phyloP scores from a whole-genome alignment of 1,140 invertebrate genomes.

The Halictus rubicundus region DNA sequence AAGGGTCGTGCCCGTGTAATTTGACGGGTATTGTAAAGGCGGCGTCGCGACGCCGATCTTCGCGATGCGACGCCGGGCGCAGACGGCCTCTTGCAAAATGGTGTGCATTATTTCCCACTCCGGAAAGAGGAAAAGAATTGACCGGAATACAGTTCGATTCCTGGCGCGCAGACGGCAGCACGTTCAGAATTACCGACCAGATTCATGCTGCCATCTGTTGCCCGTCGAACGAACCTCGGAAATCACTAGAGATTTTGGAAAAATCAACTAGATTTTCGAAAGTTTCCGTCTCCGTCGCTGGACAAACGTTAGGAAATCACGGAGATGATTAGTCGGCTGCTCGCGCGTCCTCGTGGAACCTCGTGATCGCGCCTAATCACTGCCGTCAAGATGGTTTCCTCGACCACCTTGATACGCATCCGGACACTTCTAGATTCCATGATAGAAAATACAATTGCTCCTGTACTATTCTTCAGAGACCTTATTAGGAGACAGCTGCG shows the following conservation, averaged over 20 bases:
- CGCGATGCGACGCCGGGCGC: background rate
- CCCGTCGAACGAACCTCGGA: background rate
- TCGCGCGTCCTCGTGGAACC: fast-evolving
- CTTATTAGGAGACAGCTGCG: too few relatives aligned
- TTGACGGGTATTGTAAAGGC: slow-evolving; percentile 25
- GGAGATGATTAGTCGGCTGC: background rate
- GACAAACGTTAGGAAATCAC: fast-evolving
- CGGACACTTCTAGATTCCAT: background rate
- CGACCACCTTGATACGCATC: background rate
- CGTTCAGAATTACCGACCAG: slow-evolving; percentile 75
- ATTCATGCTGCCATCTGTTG: slow-evolving; percentile 73
- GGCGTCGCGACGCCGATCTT: slow-evolving; percentile 21
- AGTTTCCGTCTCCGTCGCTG: fast-evolving
- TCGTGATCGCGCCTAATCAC: background rate
- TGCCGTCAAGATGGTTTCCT: background rate
- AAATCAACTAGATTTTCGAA: slow-evolving; percentile 31
- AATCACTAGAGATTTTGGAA: slow-evolving; percentile 40
- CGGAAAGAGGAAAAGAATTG: slow-evolving; percentile 54
- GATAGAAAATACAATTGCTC: background rate
- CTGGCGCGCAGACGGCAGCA: slow-evolving; percentile 71
- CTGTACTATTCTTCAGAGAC: too few relatives aligned
- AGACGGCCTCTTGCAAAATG: slow-evolving; percentile 19
- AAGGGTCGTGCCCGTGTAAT: slow-evolving; percentile 20
- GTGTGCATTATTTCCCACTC: slow-evolving; percentile 39
- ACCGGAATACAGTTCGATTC: slow-evolving; percentile 67